Conservation (phyloP, 1,140 invertebrate genomes). For the Ericerus pela region DNA sequence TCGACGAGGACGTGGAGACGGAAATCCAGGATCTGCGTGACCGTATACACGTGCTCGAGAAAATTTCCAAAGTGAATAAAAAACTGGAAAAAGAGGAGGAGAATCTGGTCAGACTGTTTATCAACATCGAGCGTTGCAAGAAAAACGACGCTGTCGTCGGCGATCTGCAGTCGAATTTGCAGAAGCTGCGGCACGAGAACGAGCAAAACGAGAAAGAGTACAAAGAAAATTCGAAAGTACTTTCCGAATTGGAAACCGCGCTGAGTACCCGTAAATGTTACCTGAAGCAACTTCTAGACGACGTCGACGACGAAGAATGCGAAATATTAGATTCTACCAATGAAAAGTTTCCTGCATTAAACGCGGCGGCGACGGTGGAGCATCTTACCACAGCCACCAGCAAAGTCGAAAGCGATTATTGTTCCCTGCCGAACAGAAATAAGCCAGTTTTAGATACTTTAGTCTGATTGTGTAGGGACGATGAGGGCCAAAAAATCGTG, state of each 20-base stretch:
- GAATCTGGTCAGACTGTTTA: constrained; percentile 29
- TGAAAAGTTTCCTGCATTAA: no score
- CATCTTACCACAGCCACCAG: background rate
- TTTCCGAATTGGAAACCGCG: constrained; percentile 44
- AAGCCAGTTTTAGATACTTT: background rate
- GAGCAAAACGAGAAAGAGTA: constrained; percentile 45
- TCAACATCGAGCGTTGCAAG: constrained; percentile 43
- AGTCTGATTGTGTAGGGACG: no score
- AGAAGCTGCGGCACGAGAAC: constrained; percentile 30
- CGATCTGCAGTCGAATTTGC: constrained; percentile 13
- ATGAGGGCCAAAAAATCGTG: no score
- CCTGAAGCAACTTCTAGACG: constrained; percentile 43
- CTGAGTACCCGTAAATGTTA: constrained; percentile 44
- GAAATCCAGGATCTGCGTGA: constrained; percentile 10
- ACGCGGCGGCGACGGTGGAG: background rate
- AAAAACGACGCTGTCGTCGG: constrained; percentile 36
- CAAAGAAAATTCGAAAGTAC: constrained; percentile 42
- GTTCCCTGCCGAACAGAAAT: background rate
- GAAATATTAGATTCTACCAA: background rate
- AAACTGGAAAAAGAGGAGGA: constrained; percentile 53
- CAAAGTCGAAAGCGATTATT: background rate
- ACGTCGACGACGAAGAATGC: constrained; percentile 40
- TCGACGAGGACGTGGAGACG: constrained; percentile 12
- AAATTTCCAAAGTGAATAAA: constrained; percentile 52
- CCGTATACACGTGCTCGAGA: constrained; percentile 49